Evolutionary conservation across 2,113 vertebrate genomes (phyloP).

Genomic region (Cinclus mexicanus): DNA sequence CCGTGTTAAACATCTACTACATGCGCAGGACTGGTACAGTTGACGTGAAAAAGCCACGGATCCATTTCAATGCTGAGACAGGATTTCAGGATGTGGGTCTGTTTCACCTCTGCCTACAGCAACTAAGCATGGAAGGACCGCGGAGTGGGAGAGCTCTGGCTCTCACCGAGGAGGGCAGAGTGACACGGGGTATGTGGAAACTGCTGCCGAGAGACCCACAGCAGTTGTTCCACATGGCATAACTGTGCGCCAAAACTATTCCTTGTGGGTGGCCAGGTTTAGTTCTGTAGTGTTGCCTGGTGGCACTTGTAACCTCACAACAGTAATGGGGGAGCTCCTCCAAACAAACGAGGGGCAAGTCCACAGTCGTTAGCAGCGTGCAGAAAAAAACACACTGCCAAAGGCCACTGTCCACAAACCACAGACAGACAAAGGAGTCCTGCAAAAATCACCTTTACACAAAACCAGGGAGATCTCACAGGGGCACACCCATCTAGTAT

Average conservation of each 20-base stretch:
- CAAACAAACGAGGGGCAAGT: rapidly evolving
- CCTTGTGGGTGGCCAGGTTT: rapidly evolving
- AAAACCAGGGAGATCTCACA: background rate
- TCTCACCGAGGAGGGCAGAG: rapidly evolving
- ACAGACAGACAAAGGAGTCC: background rate
- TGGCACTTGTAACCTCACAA: background rate
- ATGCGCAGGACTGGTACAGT: rapidly evolving
- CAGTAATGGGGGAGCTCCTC: background rate
- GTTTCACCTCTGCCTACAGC: rapidly evolving
- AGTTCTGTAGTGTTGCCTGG: background rate
- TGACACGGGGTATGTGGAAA: rapidly evolving
- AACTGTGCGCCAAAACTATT: rapidly evolving
- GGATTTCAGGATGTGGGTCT: no score
- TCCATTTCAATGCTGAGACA: rapidly evolving
- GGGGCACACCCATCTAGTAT: background rate
- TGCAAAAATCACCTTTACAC: background rate
- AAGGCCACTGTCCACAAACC: no score
- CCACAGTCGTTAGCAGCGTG: rapidly evolving
- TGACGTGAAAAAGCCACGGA: background rate
- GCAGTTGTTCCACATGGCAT: rapidly evolving
- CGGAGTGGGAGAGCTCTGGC: rapidly evolving
- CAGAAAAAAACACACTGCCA: background rate
- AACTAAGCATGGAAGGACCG: rapidly evolving
- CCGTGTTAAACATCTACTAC: rapidly evolving
- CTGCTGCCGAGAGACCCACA: rapidly evolving